Evolutionary conservation across 1,140 invertebrate species (phyloP).

Genomic region (Tyrophagus putrescentiae): DNA sequence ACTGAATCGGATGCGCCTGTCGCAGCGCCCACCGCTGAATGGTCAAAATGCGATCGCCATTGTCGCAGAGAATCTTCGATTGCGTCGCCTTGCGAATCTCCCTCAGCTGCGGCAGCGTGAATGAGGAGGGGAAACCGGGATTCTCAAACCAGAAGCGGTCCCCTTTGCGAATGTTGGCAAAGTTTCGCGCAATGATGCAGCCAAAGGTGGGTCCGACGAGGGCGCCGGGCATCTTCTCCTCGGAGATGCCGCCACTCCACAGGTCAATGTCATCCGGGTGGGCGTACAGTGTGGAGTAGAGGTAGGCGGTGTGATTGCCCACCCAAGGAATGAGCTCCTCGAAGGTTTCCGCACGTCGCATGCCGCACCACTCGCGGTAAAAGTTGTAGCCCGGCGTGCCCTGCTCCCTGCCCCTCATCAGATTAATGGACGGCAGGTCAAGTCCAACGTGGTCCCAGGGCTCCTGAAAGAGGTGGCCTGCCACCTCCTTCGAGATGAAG

Average conservation of each 20-base stretch:
- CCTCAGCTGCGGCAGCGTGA: constrained; percentile 30
- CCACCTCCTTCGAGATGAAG: constrained; percentile 63
- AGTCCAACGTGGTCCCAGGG: constrained; percentile 45
- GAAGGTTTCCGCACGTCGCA: constrained; percentile 29
- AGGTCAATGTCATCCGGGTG: constrained; percentile 37
- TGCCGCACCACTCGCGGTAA: constrained; percentile 56
- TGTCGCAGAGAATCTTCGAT: constrained; percentile 32
- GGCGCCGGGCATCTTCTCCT: constrained; percentile 63
- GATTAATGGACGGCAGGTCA: constrained; percentile 68
- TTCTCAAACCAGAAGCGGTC: constrained; percentile 29
- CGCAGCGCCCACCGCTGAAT: constrained; percentile 33
- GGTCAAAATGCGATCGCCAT: constrained; percentile 31
- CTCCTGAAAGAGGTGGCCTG: constrained; percentile 54
- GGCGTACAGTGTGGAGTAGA: constrained; percentile 28
- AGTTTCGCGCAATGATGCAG: constrained; percentile 43
- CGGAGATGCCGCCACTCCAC: constrained; percentile 53
- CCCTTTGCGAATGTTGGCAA: constrained; percentile 49
- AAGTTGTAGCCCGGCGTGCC: constrained; percentile 61
- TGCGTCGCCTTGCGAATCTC: constrained; percentile 30
- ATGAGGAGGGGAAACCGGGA: constrained; percentile 23
- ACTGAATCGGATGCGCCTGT: constrained; percentile 28
- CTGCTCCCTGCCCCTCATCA: constrained; percentile 73
- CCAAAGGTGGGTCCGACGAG: constrained; percentile 72
- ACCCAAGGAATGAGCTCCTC: constrained; percentile 27
- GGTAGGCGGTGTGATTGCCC: constrained; percentile 27